These are phyloP conservation scores for Australoheros scitulus DNA, from an alignment of 2,113 vertebrate species.

Conservation along the genomic window DNA sequence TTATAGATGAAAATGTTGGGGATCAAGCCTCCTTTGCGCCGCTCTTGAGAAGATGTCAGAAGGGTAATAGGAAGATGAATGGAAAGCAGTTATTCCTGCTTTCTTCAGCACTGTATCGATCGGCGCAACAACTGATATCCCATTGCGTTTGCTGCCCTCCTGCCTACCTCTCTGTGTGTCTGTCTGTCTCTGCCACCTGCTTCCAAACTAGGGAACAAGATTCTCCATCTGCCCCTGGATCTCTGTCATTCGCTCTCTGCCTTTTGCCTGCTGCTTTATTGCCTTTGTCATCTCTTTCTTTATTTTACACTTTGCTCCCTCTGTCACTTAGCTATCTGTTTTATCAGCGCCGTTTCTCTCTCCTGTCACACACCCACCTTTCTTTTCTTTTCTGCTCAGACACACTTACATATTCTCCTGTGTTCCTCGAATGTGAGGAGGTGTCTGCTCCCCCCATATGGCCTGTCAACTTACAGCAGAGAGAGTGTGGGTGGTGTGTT, in stretches of 20 bases:
- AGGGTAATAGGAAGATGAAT: slow-evolving; percentile 27
- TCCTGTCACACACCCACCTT: slow-evolving; percentile 33
- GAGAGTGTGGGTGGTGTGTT: slow-evolving; percentile 51
- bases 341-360: slow-evolving; percentile 52
- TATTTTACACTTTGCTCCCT: slow-evolving; percentile 52
- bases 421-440: slow-evolving; percentile 38
- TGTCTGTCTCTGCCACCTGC: slow-evolving; percentile 37
- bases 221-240: slow-evolving; percentile 52
- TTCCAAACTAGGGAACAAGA: slow-evolving; percentile 7
- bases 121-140: slow-evolving; percentile 28
- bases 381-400: neutral
- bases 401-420: slow-evolving; percentile 22
- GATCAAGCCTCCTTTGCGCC: slow-evolving; percentile 2
- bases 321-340: slow-evolving; percentile 52
- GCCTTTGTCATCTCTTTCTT: slow-evolving; percentile 43
- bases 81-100: slow-evolving; percentile 25
- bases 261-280: slow-evolving; percentile 43
- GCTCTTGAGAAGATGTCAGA: slow-evolving; percentile 6
- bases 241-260: slow-evolving; percentile 28
- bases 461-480: slow-evolving; percentile 55
- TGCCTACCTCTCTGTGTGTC: slow-evolving; percentile 6
- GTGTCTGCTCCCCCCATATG: slow-evolving; percentile 63
- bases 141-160: slow-evolving; percentile 22
- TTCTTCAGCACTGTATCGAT: slow-evolving; percentile 40
- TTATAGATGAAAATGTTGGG: neutral